phyloP scores from a whole-genome alignment of 2,113 vertebrate genomes.

The Thunnus maccoyii region DNA sequence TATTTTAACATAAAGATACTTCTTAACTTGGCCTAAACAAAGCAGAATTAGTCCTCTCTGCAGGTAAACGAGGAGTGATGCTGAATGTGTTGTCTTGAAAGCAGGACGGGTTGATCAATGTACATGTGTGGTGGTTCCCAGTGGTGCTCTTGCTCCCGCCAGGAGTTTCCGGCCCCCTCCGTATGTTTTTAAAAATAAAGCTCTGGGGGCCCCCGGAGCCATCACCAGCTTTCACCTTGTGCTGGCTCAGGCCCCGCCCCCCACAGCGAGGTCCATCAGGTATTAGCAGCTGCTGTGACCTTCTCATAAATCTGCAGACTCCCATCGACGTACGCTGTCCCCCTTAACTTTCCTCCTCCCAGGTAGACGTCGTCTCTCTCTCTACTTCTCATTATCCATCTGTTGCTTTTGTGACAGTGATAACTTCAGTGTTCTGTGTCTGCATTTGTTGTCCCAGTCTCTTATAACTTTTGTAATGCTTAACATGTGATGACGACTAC shows the following conservation, averaged over 20 bases:
- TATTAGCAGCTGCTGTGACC: slow-evolving; percentile 52
- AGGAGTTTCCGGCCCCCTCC: background rate
- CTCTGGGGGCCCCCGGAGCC: slow-evolving; percentile 5
- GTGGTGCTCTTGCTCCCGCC: background rate
- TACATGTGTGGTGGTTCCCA: slow-evolving; percentile 7
- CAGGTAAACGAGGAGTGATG: slow-evolving; percentile 33
- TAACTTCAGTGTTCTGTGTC: slow-evolving; percentile 47
- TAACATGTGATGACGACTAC: slow-evolving; percentile 21
- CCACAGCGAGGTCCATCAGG: slow-evolving; percentile 45
- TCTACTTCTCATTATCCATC: slow-evolving; percentile 14
- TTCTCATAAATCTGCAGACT: slow-evolving; percentile 62
- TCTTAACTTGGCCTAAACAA: slow-evolving; percentile 40
- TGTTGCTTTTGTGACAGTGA: slow-evolving; percentile 21
- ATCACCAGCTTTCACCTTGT: slow-evolving; percentile 13
- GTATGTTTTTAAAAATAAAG: slow-evolving; percentile 13
- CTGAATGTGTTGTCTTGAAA: slow-evolving; percentile 5
- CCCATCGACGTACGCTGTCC: background rate
- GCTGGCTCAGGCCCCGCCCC: slow-evolving; percentile 21
- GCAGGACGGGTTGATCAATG: background rate
- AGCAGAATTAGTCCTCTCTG: slow-evolving; percentile 32
- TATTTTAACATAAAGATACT: slow-evolving; percentile 29
- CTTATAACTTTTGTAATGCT: background rate
- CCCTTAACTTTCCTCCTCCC: background rate
- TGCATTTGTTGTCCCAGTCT: background rate
- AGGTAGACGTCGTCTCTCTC: background rate